Conservation (phyloP, 2,797 vertebrate species). For the Acanthiza pusilla region DNA sequence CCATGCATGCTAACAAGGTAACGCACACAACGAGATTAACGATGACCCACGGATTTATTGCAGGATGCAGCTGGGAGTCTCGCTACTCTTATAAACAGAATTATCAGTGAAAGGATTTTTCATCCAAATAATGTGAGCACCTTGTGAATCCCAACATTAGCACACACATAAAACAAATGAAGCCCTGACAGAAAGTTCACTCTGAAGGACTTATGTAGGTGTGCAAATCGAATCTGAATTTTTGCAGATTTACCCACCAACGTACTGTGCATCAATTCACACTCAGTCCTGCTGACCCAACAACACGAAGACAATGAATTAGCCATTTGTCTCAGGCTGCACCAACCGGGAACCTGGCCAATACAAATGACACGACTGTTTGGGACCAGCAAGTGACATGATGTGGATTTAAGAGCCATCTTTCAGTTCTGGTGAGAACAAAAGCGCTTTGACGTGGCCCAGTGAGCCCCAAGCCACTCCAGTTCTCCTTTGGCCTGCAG, state of each 20-base stretch:
- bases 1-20: rapidly evolving
- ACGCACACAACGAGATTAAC: rapidly evolving
- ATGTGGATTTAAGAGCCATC: neutral
- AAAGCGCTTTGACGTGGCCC: neutral
- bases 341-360: neutral
- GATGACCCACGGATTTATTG: neutral
- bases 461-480: neutral
- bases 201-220: rapidly evolving
- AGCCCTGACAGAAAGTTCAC: neutral
- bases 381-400: neutral
- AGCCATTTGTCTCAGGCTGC: neutral
- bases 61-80: neutral
- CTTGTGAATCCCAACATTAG: neutral
- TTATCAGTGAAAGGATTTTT: rapidly evolving
- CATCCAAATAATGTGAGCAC: neutral
- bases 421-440: neutral
- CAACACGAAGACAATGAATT: rapidly evolving
- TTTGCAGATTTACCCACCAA: neutral
- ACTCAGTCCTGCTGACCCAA: neutral
- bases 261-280: rapidly evolving
- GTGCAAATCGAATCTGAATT: neutral
- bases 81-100: neutral
- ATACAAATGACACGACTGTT: rapidly evolving
- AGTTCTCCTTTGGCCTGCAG: neutral
- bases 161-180: neutral